Conservation (phyloP, 2,888 invertebrate species). For the Dolichomitus sp. region DNA sequence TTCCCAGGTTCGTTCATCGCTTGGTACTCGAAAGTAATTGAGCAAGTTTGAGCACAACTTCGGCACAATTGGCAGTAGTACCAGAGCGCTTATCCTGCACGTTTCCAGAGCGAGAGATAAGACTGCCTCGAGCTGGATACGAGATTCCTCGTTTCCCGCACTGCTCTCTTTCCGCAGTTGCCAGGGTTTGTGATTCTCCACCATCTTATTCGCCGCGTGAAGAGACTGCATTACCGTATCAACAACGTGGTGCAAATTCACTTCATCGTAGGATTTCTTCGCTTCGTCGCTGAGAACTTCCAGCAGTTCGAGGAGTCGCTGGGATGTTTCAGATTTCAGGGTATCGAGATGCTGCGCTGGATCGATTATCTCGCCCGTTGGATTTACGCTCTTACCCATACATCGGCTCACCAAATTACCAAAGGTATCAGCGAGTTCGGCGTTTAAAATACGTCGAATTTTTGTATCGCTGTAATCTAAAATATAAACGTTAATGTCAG, state of each 20-base stretch:
- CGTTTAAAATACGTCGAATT: constrained; percentile 92
- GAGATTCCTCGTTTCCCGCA: constrained; percentile 84
- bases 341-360: constrained; percentile 86
- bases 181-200: constrained; percentile 97
- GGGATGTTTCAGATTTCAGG: constrained; percentile 86
- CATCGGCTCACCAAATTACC: constrained; percentile 96
- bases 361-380: constrained; percentile 91
- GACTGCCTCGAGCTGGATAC: constrained; percentile 90
- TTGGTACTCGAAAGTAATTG: constrained; percentile 89
- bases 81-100: constrained; percentile 92
- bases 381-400: constrained; percentile 93
- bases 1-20: constrained; percentile 87
- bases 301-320: constrained; percentile 88
- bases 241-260: constrained; percentile 94
- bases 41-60: constrained; percentile 90
- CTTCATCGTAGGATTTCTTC: constrained; percentile 90
- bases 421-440: constrained; percentile 96
- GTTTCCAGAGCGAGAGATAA: constrained; percentile 95
- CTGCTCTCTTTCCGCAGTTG: constrained; percentile 89
- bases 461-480: constrained; percentile 95
- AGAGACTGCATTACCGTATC: constrained; percentile 92
- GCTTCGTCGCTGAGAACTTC: constrained; percentile 88
- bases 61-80: constrained; percentile 96
- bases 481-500: constrained; percentile 73
- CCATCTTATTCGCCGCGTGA: constrained; percentile 94